Evolutionary conservation across 2,888 invertebrate genomes (phyloP).

Genomic region (Andrena dorsata): DNA sequence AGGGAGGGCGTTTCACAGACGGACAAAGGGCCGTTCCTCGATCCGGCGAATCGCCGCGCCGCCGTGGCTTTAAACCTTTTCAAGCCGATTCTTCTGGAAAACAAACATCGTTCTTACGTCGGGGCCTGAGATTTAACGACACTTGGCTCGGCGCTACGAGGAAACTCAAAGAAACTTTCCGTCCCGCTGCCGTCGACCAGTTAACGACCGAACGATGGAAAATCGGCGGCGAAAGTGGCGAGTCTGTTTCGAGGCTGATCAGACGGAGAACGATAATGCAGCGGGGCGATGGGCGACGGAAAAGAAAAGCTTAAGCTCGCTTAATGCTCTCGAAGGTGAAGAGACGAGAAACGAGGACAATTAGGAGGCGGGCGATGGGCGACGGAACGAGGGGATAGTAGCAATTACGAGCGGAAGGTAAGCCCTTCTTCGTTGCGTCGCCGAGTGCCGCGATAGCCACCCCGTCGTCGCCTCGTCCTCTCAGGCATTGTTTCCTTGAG

Average conservation of each 20-base stretch:
- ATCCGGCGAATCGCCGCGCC: conserved; percentile 15
- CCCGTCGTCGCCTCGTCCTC: conserved; percentile 37
- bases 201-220: conserved; percentile 3
- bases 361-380: conserved; percentile 59
- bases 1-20: background rate
- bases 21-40: conserved; percentile 13
- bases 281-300: conserved; percentile 21
- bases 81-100: background rate
- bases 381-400: conserved; percentile 65
- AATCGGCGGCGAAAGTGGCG: conserved; percentile 2
- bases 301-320: conserved; percentile 9
- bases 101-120: conserved; percentile 10
- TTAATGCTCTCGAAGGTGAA: conserved; percentile 57
- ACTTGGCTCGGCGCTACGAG: background rate
- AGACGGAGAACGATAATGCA: conserved; percentile 14
- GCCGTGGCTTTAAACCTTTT: background rate
- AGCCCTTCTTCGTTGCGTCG: conserved; percentile 57
- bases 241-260: conserved; percentile 34
- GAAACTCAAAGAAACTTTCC: background rate
- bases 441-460: conserved; percentile 54
- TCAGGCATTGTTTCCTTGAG: conserved; percentile 32
- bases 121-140: background rate
- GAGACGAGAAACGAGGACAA: conserved; percentile 71
- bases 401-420: conserved; percentile 67
- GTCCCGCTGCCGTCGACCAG: background rate